These are phyloP conservation scores for Elysia crispata DNA, from an alignment of 2,888 invertebrate genomes.

Conservation along the genomic window DNA sequence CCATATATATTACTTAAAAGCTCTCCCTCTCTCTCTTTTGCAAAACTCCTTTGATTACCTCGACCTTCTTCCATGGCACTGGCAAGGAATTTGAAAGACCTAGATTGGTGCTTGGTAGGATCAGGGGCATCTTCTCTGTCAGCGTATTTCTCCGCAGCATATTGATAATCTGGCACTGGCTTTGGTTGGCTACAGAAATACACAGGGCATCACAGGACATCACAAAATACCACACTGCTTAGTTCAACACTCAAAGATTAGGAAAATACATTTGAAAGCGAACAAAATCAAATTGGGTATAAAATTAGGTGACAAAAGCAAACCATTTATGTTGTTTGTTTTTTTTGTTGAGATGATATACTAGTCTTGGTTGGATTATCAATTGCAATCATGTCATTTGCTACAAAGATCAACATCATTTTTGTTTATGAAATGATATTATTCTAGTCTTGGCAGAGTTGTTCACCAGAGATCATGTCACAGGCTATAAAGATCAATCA, in stretches of 20 bases:
- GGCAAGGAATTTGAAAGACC: slow-evolving; percentile 71
- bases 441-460: too few species aligned
- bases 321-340: too few species aligned
- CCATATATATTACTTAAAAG: too few species aligned
- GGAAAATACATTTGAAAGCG: neutral
- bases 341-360: too few species aligned
- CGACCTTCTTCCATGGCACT: slow-evolving; percentile 70
- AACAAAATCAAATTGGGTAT: neutral
- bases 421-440: too few species aligned
- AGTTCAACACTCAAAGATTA: neutral
- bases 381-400: too few species aligned
- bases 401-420: too few species aligned
- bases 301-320: neutral
- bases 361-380: too few species aligned
- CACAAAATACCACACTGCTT: neutral
- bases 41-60: slow-evolving; percentile 60
- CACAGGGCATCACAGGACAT: neutral
- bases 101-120: slow-evolving; percentile 65
- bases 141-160: slow-evolving; percentile 64
- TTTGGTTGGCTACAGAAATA: slow-evolving; percentile 16
- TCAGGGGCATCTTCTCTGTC: slow-evolving; percentile 63
- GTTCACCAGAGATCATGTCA: too few species aligned
- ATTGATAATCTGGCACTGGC: slow-evolving; percentile 46
- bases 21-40: too few species aligned
- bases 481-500: too few species aligned